Evolutionary conservation across 2,888 invertebrate species (phyloP), one percentile per base, ranked within the genome.

Genomic region (Scaptomyza polygonia): DNA sequence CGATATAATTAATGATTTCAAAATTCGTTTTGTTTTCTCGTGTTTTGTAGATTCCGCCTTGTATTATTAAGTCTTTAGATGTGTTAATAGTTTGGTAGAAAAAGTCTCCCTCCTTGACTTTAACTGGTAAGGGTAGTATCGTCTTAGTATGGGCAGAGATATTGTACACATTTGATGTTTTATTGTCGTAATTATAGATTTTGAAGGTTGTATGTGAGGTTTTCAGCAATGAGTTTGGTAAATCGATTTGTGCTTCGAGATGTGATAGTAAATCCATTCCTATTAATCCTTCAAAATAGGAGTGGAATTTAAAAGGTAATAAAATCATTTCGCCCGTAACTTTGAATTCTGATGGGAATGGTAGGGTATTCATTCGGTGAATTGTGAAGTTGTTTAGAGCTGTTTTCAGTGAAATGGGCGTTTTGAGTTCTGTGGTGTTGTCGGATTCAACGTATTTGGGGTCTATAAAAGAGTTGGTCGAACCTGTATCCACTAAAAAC

Each of bases 141-240:
- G 32, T 32, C 30, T 47, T 47, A 8, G 47, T 47, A 47, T 47
- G 47, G 5, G 47, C 47, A 14, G 30, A 30, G 16, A 47, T 47
- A 14, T 14, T 30, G 32, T 30, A 47, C 7, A 47, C 30, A 12
- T 47, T 47, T 5, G 30, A 47, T 16, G 32, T 16, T 14, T 30
- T 12, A 30, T 47, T 47, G 32, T 30, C 16, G 16, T 47, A 47
- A 16, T 30, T 47, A 14, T 3, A 30, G 5, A 32, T 32, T 27
- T 27, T 27, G 3, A 47, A 11, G 32, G 32, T 47, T 27, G 47
- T 30, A 9, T 47, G 29, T 14, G 30, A n/a, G 6, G 11, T n/a
- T 14, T 47, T 47, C 14, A 47, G 16, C 30, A 30, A 30, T 47
- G 47, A 47, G 14, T 47, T 47, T 6, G 30, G 16, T 47, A 32